These are phyloP conservation scores for Euwallacea fornicatus DNA, from an alignment of 1,140 invertebrate species.

Conservation along the genomic window DNA sequence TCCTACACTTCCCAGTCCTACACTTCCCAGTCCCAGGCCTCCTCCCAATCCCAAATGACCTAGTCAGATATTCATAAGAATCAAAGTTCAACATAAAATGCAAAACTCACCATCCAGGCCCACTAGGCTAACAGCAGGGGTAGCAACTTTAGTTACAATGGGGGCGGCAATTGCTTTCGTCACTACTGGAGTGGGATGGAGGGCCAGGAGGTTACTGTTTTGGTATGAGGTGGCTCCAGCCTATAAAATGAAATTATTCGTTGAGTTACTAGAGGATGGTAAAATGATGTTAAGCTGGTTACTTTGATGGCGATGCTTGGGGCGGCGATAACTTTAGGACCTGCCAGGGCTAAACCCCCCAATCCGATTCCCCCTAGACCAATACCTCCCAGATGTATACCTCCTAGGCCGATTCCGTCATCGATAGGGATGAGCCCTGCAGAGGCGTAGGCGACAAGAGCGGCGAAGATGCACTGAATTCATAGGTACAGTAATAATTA, in stretches of 20 bases:
- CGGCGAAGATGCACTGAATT: conserved; percentile 27
- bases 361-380: not conserved
- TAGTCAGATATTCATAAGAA: not conserved
- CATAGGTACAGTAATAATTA: not conserved
- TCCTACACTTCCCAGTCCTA: conserved; percentile 11
- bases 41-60: conserved; percentile 11
- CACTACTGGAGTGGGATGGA: conserved; percentile 38
- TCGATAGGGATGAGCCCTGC: conserved; percentile 31
- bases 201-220: conserved; percentile 36
- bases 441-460: conserved; percentile 27
- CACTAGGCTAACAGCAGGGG: conserved; percentile 29
- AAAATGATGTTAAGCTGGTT: conserved; percentile 6
- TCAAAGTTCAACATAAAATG: not conserved
- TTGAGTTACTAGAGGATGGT: not conserved
- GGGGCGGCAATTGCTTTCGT: conserved; percentile 40
- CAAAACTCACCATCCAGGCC: conserved; percentile 7
- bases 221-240: conserved; percentile 38
- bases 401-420: conserved; percentile 14
- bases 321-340: conserved; percentile 29
- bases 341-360: conserved; percentile 20
- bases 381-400: not conserved
- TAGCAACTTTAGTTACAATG: conserved; percentile 33
- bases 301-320: conserved; percentile 32
- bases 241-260: not conserved
- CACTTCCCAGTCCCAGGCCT: conserved; percentile 1